Base-by-base conservation (phyloP, 2,113 vertebrate genomes). In the Malurus alboscapulatus region DNA sequence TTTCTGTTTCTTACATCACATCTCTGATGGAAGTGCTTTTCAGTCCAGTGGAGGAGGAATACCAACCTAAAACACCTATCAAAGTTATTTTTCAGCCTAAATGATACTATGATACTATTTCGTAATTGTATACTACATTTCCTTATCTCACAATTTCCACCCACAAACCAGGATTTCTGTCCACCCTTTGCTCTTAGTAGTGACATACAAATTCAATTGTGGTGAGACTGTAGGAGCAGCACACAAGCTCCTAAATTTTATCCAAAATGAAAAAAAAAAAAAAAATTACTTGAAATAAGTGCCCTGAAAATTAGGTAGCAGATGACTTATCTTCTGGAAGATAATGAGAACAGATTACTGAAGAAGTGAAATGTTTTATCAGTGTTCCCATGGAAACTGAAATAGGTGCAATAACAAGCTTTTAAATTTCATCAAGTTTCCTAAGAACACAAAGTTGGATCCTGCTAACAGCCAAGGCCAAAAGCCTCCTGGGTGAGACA, bases 341-440 rank as follows among this genome's bases (percentile, higher is more conserved):
- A 93, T 84, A 91, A 89, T 10, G 47, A 87, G 55, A 84, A 69
- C 65, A 89, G 45, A 84, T 94, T 89, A 92, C 66, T 54, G 40
- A 89, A 87, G 24, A 87, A 90, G 11, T 74, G 38, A 87, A 96
- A 81, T 3, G 0, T 71, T 93, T 87, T 90, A 90, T 81, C 74
- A 77, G 54, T 45, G 74, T 87, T 96, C 54, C 88, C 69, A 92
- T 90, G 61, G 95, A 87, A 93, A 93, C 50, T 36, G 26, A 84
- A 92, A 78, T 48, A 87, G 59, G 51, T 81, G 16, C 61, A 90
- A 61, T 81, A 96, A 87, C 40, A 87, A 89, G 36, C 69, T 81
- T 65, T 71, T 30, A 53, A 84, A 81, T 81, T 74, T 82, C 30
- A 61, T 62, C 78, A 84, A 50, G 18, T 62, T 92, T 66, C 21